A percentile compares a stretch with the other conserved stretches of the same genome.
Evolutionary conservation across 2,888 invertebrate species (phyloP).

Genomic region (Mythimna ferrago): DNA sequence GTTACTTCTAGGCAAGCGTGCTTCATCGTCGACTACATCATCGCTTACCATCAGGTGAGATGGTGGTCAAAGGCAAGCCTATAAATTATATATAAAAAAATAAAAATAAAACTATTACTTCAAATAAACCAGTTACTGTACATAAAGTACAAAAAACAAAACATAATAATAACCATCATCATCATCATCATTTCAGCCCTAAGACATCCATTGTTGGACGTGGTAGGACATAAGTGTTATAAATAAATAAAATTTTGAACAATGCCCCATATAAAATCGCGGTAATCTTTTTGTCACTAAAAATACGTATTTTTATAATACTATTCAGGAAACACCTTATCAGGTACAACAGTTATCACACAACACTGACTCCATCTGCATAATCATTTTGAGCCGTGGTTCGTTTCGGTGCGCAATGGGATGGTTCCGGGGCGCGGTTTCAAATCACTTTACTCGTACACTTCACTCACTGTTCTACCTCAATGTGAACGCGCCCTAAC

Average conservation of each 20-base stretch:
- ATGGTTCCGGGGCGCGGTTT: slow-evolving; percentile 16
- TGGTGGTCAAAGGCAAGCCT: too few relatives aligned
- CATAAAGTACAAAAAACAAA: too few relatives aligned
- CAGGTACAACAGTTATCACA: slow-evolving; percentile 21
- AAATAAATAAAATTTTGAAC: background rate
- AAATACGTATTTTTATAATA: background rate
- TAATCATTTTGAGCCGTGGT: slow-evolving; percentile 22
- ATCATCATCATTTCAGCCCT: too few relatives aligned
- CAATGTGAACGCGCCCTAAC: slow-evolving; percentile 29
- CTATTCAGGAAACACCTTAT: slow-evolving; percentile 9
- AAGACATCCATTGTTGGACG: too few relatives aligned
- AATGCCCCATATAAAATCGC: background rate
- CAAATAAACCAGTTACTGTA: too few relatives aligned
- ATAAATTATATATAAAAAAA: too few relatives aligned
- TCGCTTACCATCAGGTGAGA: too few relatives aligned
- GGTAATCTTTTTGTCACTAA: background rate
- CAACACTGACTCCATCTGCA: slow-evolving; percentile 4
- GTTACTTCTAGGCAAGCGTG: too few relatives aligned
- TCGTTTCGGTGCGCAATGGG: slow-evolving; percentile 15
- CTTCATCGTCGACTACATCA: too few relatives aligned
- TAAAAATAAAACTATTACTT: too few relatives aligned
- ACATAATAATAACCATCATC: too few relatives aligned
- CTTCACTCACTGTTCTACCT: slow-evolving; percentile 34
- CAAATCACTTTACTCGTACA: slow-evolving; percentile 28
- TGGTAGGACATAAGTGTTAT: too few relatives aligned